A percentile compares a stretch with the other conserved stretches of the same genome.
Conservation (phyloP, 2,888 invertebrate species). For the Sericinus montela region DNA sequence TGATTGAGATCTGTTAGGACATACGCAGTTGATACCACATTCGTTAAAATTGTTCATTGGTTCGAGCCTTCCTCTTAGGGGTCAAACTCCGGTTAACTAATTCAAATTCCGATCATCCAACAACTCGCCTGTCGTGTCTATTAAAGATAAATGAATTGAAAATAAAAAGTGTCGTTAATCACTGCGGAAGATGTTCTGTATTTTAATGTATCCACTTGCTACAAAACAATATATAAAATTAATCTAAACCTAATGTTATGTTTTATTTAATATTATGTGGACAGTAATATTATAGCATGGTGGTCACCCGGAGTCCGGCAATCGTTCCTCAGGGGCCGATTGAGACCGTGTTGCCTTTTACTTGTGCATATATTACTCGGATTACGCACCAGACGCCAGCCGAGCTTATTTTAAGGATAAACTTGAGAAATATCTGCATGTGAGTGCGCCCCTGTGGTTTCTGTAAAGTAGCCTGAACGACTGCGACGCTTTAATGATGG, state of each 20-base stretch:
- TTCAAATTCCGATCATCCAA: too few relatives aligned
- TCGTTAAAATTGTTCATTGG: too few relatives aligned
- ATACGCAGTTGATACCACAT: too few relatives aligned
- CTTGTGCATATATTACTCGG: slow-evolving; percentile 72
- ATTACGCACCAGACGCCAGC: slow-evolving; percentile 51
- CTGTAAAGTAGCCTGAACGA: background rate
- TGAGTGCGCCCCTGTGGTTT: slow-evolving; percentile 45
- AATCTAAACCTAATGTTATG: background rate
- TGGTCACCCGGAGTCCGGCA: slow-evolving; percentile 56
- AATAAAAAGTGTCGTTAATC: too few relatives aligned
- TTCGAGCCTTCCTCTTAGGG: too few relatives aligned
- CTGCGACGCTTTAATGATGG: background rate
- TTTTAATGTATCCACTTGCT: too few relatives aligned
- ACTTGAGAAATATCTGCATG: slow-evolving; percentile 53
- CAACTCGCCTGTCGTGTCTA: too few relatives aligned
- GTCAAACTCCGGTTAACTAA: too few relatives aligned
- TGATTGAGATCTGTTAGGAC: too few relatives aligned
- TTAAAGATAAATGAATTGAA: too few relatives aligned
- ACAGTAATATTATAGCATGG: slow-evolving; percentile 2
- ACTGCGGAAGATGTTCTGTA: too few relatives aligned
- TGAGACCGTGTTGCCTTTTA: slow-evolving; percentile 57
- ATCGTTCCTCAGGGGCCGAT: slow-evolving; percentile 58
- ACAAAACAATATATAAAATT: too few relatives aligned
- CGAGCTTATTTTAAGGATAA: slow-evolving; percentile 61
- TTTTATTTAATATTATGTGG: background rate